Conservation (phyloP, 2,797 vertebrate species). For the Gobio occitaniae region DNA sequence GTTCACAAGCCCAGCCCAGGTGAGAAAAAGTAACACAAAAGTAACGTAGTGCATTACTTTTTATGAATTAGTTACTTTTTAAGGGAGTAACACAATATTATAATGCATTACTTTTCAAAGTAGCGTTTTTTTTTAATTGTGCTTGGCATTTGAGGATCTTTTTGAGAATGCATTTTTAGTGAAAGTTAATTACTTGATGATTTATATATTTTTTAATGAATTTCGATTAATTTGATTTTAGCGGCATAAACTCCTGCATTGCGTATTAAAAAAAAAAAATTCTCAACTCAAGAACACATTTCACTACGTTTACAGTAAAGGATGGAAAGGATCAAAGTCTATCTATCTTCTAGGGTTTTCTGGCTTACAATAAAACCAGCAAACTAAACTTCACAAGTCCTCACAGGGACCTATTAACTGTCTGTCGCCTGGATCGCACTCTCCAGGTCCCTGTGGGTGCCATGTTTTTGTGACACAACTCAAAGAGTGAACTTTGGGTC, state of each 20-base stretch:
- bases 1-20: too few relatives aligned
- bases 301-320: conserved; percentile 17
- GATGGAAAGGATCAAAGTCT: not conserved
- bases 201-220: too few relatives aligned
- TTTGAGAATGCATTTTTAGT: too few relatives aligned
- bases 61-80: too few relatives aligned
- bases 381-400: not conserved
- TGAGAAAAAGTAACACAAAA: too few relatives aligned
- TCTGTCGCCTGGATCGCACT: conserved; percentile 9
- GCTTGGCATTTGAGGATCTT: too few relatives aligned
- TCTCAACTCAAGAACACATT: conserved; percentile 13
- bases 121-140: too few relatives aligned
- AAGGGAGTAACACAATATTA: too few relatives aligned
- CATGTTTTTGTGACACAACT: conserved; percentile 1
- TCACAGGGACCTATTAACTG: conserved; percentile 13
- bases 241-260: not conserved
- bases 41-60: too few relatives aligned
- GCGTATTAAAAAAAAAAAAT: not conserved
- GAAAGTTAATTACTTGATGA: too few relatives aligned
- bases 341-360: not conserved
- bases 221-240: not conserved
- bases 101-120: too few relatives aligned
- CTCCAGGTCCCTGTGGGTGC: not conserved
- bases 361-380: conserved; percentile 8
- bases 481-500: conserved; percentile 39